Base-by-base conservation (phyloP, 2,888 invertebrate genomes). In the Monochamus alternatus region DNA sequence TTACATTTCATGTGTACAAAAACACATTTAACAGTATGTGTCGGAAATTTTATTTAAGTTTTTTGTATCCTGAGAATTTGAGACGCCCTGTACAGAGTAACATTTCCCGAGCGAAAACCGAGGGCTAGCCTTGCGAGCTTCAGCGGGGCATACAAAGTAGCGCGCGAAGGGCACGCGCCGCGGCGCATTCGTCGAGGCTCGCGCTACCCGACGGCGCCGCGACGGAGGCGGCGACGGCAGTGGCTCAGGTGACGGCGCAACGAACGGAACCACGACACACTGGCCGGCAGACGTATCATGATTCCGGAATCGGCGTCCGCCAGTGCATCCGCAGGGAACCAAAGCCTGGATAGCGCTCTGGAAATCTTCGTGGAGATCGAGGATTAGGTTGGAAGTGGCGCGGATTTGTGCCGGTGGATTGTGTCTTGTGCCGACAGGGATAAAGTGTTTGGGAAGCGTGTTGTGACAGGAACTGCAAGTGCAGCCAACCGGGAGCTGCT, bases 241-340 rank as follows among this genome's bases (percentile, higher is more conserved):
- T 81, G 76, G 76, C 75, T 77, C 80, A 81, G 81, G 79, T 79
- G 77, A 75, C 78, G 78, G 77, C 66, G 76, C 72, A 74, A 68
- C 77, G 78, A 72, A 75, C 63, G 75, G 80, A 78, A 76, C 55
- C 8, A 14, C 55, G 55, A 55, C 55, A 3, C 55, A 22, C 55
- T 1, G 5, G 3, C 55, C n/a, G n/a, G 3, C 55, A 47, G 55
- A 12, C 55, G 55, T 14, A n/a, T 7, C n/a, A 55, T 14, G 22
- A n/a, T 7, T 22, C 3, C 55, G n/a, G 12, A 47, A 3, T 10
- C 55, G 55, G n/a, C n/a, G 5, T 14, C 14, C 55, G n/a, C 55
- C 55, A 4, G n/a, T 55, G 55, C 55, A 55, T 55, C 55, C n/a
- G 55, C 5, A 55, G 55, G 5, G 55, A n/a, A 22, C 47, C 47